Percentiles rank a stretch among this genome's conserved stretches.
These are phyloP conservation scores for Hyposoter dolosus DNA, from an alignment of 2,888 invertebrate genomes.

Conservation along the genomic window DNA sequence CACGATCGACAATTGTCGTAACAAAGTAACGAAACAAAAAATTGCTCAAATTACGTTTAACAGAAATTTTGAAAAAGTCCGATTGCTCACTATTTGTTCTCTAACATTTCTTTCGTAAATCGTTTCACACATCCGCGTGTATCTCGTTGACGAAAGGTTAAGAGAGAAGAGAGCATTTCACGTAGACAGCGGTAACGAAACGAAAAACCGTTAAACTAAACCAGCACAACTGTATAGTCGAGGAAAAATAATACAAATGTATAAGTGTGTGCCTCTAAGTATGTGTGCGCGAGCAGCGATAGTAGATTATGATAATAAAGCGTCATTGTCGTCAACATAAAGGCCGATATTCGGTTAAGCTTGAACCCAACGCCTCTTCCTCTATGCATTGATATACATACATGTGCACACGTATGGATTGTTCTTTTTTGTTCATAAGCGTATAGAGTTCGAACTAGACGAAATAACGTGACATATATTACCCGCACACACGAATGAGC, in stretches of 20 bases:
- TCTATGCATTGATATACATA: constrained; percentile 52
- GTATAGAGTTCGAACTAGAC: constrained; percentile 5
- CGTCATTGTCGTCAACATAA: constrained; percentile 80
- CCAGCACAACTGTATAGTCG: constrained; percentile 44
- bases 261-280: background rate
- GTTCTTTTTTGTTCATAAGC: constrained; percentile 14
- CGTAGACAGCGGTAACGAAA: constrained; percentile 67
- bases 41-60: background rate
- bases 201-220: constrained; percentile 66
- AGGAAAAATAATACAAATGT: constrained; percentile 12
- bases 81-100: background rate
- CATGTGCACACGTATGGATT: constrained; percentile 11
- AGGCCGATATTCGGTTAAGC: constrained; percentile 65
- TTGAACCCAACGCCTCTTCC: constrained; percentile 56
- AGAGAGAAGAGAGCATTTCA: constrained; percentile 26
- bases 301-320: constrained; percentile 83
- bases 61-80: background rate
- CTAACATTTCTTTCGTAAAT: background rate
- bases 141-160: constrained; percentile 4
- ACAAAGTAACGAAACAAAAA: background rate
- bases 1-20: background rate
- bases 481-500: background rate
- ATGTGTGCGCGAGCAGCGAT: constrained; percentile 75
- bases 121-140: background rate
- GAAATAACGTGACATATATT: constrained; percentile 23